Percentiles rank a stretch among this genome's conserved stretches.
These are phyloP conservation scores for Aleadryas rufinucha DNA, from an alignment of 2,113 vertebrate genomes.

Conservation along the genomic window DNA sequence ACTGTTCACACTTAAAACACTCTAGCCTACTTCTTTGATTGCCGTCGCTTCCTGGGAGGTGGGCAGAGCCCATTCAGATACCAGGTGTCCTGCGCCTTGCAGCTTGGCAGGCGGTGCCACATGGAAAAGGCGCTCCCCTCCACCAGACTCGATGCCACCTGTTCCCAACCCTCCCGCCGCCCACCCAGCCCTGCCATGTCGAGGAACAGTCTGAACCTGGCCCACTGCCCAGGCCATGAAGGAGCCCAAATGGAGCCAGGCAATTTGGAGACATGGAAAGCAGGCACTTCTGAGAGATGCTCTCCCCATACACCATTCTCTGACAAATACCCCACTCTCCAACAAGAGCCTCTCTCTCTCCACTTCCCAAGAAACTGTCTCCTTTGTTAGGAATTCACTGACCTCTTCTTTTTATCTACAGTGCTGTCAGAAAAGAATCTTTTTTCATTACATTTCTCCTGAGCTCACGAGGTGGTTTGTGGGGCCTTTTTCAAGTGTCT, in stretches of 20 bases:
- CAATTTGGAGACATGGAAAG: neutral
- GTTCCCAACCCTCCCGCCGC: neutral
- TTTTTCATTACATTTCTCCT: neutral
- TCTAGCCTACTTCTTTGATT: neutral
- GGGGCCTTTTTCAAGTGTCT: neutral
- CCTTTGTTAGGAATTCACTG: neutral
- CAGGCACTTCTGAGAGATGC: neutral
- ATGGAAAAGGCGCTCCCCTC: neutral
- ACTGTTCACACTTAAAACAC: neutral
- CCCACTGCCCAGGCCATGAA: neutral
- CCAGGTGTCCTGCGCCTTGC: neutral
- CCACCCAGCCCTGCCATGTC: neutral
- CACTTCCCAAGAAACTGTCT: neutral
- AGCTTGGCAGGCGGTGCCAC: neutral
- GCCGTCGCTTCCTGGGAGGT: neutral
- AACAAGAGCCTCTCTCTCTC: neutral
- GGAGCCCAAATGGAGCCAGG: neutral
- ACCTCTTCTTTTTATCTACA: neutral
- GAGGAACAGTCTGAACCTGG: slow-evolving; percentile 44
- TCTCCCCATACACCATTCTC: neutral
- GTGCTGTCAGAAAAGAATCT: neutral
- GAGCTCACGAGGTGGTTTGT: neutral
- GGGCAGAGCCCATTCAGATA: neutral
- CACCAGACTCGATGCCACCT: neutral
- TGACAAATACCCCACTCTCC: neutral